Base-by-base conservation (phyloP, 2,113 vertebrate species). In the Plecotus auritus region DNA sequence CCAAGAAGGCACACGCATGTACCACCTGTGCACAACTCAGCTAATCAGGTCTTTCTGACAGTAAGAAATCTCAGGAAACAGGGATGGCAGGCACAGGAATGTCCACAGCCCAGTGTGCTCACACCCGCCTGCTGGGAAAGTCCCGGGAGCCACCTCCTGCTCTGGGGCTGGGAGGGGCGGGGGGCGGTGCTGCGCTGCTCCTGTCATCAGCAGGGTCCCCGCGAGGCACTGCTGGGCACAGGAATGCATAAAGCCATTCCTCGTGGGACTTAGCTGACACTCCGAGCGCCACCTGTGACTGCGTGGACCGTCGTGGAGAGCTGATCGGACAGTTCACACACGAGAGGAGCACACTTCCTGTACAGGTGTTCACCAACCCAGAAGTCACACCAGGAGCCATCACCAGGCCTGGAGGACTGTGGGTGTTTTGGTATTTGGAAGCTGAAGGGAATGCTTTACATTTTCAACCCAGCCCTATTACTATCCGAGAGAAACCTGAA, bases 131-230 rank as follows among this genome's bases (percentile, higher is more conserved):
- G n/a, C 85, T 64, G 56, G 26, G 47, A 37, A 37, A 73, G 64
- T 85, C 32, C 86, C 74, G 13, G 83, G 70, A 67, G 54, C 47
- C 1, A 1, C 66, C 54, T 83, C 16, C 83, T 73, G 61, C 69
- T 85, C 6, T 11, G 37, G 51, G 11, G 28, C 8, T 45, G 12
- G n/a, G 32, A 18, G 2, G 85, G 30, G 72, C 7, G n/a, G n/a
- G n/a, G n/a, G n/a, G n/a, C 47, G 23, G 76, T 11, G 70, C 20
- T 32, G 35, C 1, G 3, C 49, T 13, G 11, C 77, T 37, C 77
- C 49, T 56, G n/a, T 37, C n/a, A 3, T 66, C 61, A 94, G 98
- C 98, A 92, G 17, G 97, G 88, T 97, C 98, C 97, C 94, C 96
- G 2, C 26, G 47, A 69, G 66, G 95, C 59, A 9, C 35, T 2